Base-by-base conservation (phyloP, 2,113 vertebrate genomes). In the Paedocypris sp. region DNA sequence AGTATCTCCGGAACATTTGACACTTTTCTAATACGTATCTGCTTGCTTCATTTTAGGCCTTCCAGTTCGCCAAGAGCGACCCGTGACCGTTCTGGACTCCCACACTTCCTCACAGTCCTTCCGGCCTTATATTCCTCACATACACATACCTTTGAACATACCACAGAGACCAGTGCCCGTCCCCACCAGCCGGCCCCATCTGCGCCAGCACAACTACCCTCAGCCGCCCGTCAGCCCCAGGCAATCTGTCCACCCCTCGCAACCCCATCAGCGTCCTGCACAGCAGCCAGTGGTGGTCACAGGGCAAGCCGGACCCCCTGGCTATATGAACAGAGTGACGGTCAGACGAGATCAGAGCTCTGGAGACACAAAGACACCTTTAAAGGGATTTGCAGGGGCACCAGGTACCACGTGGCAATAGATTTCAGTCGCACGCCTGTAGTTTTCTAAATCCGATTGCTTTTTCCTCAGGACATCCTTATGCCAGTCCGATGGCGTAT, bases 231-330 rank as follows among this genome's bases (percentile, higher is more conserved):
- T 39, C 74, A 71, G 6, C 78, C 79, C 52, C 25, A 45, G 26
- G 16, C 54, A 43, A 13, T 39, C 53, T 16, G 22, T 26, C 6
- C 11, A 39, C 9, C 9, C 22, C 9, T 2, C 18, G 4, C 25
- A 28, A 52, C 26, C 51, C 29, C 15, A 42, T 6, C 48, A 25
- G 20, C 15, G 33, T 33, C 15, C 31, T 10, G 13, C 12, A 7
- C 67, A 72, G 58, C 23, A 59, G 49, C 78, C 79, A 0, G 84
- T 90, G 16, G 2, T 86, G 80, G 89, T 94, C 81, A 86, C 85
- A 0, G 93, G 94, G 9, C 86, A 97, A 78, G 94, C 94, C 0
- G 94, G 94, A 25, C 93, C 94, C 6, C 94, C 94, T 0, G 93
- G 92, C 25, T 83, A 80, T 8, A 31, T 60, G 13, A 60, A 83